A percentile compares a stretch with the other conserved stretches of the same genome.
Evolutionary conservation across 2,113 vertebrate species (phyloP).

Genomic region (Amia ocellicauda): DNA sequence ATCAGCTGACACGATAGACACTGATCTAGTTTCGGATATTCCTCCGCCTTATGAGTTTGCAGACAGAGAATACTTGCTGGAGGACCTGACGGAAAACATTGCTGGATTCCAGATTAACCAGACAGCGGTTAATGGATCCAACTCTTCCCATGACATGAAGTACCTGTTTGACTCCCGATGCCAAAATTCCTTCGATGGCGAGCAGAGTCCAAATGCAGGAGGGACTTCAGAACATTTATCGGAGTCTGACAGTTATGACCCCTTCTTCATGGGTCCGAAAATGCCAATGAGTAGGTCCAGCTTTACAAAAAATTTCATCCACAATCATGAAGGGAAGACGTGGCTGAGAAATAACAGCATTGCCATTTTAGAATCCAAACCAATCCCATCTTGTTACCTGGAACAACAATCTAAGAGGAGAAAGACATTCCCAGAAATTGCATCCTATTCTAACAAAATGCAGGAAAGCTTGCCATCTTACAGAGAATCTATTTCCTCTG

Average conservation of each 20-base stretch:
- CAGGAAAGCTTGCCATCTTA: constrained; percentile 39
- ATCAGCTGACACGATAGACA: constrained; percentile 27
- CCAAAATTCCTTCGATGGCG: constrained; percentile 18
- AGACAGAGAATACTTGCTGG: constrained; percentile 42
- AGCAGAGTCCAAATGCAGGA: neutral
- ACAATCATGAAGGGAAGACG: constrained; percentile 36
- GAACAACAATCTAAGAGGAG: constrained; percentile 49
- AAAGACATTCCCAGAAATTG: constrained; percentile 63
- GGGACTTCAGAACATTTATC: constrained; percentile 31
- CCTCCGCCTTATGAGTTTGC: constrained; percentile 63
- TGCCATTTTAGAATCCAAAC: constrained; percentile 43
- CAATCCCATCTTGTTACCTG: constrained; percentile 10
- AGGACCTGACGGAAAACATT: constrained; percentile 44
- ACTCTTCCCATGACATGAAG: neutral
- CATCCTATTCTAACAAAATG: constrained; percentile 13
- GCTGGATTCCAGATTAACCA: constrained; percentile 34
- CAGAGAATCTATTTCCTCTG: constrained; percentile 57
- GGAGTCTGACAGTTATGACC: constrained; percentile 35
- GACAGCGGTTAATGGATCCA: neutral
- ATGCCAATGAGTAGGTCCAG: constrained; percentile 44
- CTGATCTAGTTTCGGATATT: constrained; percentile 37
- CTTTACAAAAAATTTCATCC: constrained; percentile 48
- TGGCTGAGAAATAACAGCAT: constrained; percentile 56
- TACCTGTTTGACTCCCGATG: constrained; percentile 10
- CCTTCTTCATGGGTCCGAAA: constrained; percentile 30